Conservation (phyloP, 2,888 invertebrate genomes). For the Theretra japonica region DNA sequence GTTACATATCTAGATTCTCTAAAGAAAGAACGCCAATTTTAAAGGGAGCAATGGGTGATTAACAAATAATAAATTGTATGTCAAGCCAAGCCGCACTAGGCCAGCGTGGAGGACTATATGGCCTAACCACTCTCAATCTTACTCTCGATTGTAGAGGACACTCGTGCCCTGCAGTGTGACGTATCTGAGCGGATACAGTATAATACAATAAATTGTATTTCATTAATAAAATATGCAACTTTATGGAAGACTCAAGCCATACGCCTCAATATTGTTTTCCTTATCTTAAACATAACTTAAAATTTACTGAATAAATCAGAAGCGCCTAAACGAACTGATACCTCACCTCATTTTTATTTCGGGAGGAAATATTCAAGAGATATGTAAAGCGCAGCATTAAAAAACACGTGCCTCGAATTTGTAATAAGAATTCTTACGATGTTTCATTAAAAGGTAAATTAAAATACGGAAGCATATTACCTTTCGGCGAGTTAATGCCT, state of each 20-base stretch:
- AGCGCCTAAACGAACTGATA: not conserved
- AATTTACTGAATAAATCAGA: not conserved
- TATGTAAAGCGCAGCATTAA: slow-evolving; percentile 2
- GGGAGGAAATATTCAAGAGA: slow-evolving; percentile 7
- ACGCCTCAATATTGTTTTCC: not conserved
- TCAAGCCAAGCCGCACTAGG: too few relatives aligned
- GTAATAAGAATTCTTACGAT: slow-evolving; percentile 13
- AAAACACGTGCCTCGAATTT: slow-evolving; percentile 15
- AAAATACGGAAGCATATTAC: slow-evolving; percentile 18
- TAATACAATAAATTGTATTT: not conserved
- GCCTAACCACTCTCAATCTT: too few relatives aligned
- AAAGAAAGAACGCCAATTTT: too few relatives aligned
- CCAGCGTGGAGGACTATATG: too few relatives aligned
- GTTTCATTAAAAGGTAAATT: slow-evolving; percentile 18
- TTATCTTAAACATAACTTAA: too few relatives aligned
- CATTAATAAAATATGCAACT: not conserved
- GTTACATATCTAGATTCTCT: too few relatives aligned
- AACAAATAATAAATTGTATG: too few relatives aligned
- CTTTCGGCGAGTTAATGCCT: slow-evolving; percentile 11
- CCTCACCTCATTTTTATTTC: not conserved
- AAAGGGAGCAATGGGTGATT: too few relatives aligned
- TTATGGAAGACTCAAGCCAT: too few relatives aligned
- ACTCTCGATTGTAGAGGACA: too few relatives aligned
- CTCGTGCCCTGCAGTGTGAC: too few relatives aligned
- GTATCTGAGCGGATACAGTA: too few relatives aligned